Evolutionary conservation across 1,140 invertebrate genomes (phyloP).

Genomic region (Lutraria rhynchaena): DNA sequence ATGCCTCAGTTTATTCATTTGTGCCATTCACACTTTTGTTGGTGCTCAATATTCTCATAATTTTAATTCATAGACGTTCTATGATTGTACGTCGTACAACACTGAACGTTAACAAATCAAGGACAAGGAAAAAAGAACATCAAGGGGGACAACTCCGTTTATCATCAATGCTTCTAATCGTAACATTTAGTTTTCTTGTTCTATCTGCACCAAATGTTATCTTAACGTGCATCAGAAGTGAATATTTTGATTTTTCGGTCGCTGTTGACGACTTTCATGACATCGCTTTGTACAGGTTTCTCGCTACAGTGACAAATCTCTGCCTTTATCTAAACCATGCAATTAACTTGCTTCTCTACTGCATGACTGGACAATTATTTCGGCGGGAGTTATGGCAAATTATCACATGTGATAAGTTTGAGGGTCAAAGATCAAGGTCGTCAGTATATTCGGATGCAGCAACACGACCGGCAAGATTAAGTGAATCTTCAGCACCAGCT

Average conservation of each 20-base stretch:
- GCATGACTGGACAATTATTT: slow-evolving; percentile 9
- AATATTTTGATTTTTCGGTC: slow-evolving; percentile 19
- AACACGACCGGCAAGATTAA: background rate
- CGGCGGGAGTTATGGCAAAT: background rate
- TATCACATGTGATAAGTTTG: background rate
- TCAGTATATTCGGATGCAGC: background rate
- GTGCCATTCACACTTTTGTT: background rate
- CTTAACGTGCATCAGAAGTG: background rate
- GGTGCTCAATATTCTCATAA: slow-evolving; percentile 16
- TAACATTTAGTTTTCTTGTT: slow-evolving; percentile 13
- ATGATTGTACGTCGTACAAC: background rate
- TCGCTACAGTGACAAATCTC: background rate
- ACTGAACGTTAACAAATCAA: background rate
- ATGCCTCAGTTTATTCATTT: slow-evolving; percentile 18
- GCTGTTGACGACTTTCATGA: background rate
- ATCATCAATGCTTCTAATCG: background rate
- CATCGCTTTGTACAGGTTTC: slow-evolving; percentile 1
- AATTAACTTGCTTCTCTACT: slow-evolving; percentile 17
- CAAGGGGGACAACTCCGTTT: slow-evolving; percentile 10
- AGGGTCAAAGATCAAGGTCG: background rate
- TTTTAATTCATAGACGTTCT: slow-evolving; percentile 3
- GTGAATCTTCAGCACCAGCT: background rate
- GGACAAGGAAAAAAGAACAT: background rate
- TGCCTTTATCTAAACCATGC: slow-evolving; percentile 21
- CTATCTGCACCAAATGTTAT: slow-evolving; percentile 24